Percentiles rank a stretch among this genome's conserved stretches.
Evolutionary conservation across 2,113 vertebrate genomes (phyloP).

Genomic region (Ceratotherium simum): DNA sequence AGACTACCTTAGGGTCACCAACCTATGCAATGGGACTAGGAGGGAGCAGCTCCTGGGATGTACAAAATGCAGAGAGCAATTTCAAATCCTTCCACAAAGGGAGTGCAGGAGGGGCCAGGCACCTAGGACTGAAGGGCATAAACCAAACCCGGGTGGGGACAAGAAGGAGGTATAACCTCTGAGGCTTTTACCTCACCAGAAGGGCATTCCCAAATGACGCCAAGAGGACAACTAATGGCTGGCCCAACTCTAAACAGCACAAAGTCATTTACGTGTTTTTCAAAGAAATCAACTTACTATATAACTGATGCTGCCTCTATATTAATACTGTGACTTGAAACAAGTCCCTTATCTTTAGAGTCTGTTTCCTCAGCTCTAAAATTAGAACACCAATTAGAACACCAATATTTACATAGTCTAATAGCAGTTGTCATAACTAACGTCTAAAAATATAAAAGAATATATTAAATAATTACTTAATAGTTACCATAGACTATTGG

Average conservation of each 20-base stretch:
- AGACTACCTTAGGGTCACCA: background rate
- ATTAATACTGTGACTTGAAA: slow-evolving; percentile 29
- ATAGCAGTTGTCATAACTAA: background rate
- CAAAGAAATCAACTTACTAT: slow-evolving; percentile 10
- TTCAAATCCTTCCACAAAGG: background rate
- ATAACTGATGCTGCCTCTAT: slow-evolving; percentile 21
- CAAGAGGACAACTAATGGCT: background rate
- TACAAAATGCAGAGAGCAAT: background rate
- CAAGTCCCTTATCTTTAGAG: slow-evolving; percentile 14
- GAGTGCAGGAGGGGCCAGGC: background rate
- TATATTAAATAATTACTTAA: background rate
- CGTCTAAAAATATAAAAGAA: slow-evolving; percentile 48
- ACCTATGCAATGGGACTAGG: no score
- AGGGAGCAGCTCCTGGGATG: background rate
- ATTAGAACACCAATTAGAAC: slow-evolving; percentile 43
- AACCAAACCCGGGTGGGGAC: background rate
- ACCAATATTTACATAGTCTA: background rate
- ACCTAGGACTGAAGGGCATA: background rate
- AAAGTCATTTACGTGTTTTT: background rate
- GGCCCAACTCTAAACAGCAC: background rate
- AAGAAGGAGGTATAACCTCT: background rate
- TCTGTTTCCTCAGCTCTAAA: slow-evolving; percentile 54
- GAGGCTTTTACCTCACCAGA: background rate
- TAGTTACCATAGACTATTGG: background rate
- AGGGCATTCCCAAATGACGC: background rate